These are phyloP conservation scores for Cyanoliseus patagonus DNA, from an alignment of 2,113 vertebrate species.

Conservation along the genomic window DNA sequence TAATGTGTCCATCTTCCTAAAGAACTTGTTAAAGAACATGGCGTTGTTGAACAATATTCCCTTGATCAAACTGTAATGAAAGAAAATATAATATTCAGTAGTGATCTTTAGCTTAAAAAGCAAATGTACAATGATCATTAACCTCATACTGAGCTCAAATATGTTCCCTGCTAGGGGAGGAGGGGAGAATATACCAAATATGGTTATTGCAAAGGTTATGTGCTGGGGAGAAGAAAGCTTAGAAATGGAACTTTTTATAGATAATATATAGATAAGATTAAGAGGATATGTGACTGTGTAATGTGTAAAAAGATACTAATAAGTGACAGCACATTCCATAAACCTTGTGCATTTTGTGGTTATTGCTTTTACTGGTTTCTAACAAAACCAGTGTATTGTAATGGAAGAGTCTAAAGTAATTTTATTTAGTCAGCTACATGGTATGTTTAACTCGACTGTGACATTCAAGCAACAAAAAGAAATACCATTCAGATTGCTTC, in stretches of 20 bases:
- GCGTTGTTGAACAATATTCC: fast-evolving
- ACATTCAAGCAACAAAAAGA: not conserved
- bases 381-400: not conserved
- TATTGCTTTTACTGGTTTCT: not conserved
- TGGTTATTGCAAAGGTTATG: not conserved
- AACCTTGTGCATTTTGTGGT: not conserved
- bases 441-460: not conserved
- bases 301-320: not conserved
- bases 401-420: not conserved
- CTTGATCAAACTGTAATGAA: not conserved
- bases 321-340: not conserved
- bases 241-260: not conserved
- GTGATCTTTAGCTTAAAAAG: not conserved
- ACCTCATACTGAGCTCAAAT: not conserved
- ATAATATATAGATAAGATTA: not conserved
- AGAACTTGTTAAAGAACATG: not conserved
- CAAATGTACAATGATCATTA: not conserved
- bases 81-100: not conserved
- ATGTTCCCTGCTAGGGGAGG: not conserved
- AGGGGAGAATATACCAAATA: not conserved
- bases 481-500: not conserved
- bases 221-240: not conserved
- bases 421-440: not conserved
- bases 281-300: not conserved
- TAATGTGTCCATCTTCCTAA: not conserved